Conservation (phyloP, 2,797 vertebrate genomes). For the Phylloscopus collybita region DNA sequence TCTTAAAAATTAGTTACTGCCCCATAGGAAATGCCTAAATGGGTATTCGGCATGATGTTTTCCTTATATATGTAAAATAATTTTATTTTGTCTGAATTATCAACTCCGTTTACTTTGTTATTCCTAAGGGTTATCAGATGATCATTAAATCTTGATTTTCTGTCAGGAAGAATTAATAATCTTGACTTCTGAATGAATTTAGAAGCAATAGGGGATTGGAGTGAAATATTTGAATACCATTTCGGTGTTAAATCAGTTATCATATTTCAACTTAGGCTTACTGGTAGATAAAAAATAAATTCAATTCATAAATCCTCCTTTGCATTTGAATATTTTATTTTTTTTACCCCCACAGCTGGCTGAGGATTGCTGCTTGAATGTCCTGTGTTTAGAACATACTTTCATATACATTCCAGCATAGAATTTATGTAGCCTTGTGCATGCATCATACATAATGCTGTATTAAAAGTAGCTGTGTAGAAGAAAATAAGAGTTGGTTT, state of each 20-base stretch:
- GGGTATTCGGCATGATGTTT: slow-evolving; percentile 17
- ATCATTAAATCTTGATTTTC: slow-evolving; percentile 95
- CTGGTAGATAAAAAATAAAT: slow-evolving; percentile 63
- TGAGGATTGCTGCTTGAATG: background rate
- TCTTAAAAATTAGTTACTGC: slow-evolving; percentile 24
- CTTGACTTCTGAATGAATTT: slow-evolving; percentile 83
- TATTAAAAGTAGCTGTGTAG: background rate
- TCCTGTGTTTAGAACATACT: slow-evolving; percentile 6
- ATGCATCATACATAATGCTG: background rate
- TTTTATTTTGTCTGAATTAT: slow-evolving; percentile 70
- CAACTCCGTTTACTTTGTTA: slow-evolving; percentile 71
- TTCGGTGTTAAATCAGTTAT: slow-evolving; percentile 71
- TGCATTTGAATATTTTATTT: slow-evolving; percentile 41
- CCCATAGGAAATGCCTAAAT: slow-evolving; percentile 9
- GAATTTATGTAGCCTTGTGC: background rate
- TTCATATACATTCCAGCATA: background rate
- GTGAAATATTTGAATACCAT: slow-evolving; percentile 77
- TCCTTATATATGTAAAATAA: slow-evolving; percentile 49
- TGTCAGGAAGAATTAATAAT: slow-evolving; percentile 89
- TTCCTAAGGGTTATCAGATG: slow-evolving; percentile 84
- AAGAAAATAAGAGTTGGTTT: slow-evolving; percentile 9
- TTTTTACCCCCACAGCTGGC: background rate
- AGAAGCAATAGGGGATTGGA: slow-evolving; percentile 75
- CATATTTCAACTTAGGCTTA: slow-evolving; percentile 70
- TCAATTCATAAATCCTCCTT: slow-evolving; percentile 63